Evolutionary conservation across 2,888 invertebrate species (phyloP).

Genomic region (Ganaspis brasiliensis): DNA sequence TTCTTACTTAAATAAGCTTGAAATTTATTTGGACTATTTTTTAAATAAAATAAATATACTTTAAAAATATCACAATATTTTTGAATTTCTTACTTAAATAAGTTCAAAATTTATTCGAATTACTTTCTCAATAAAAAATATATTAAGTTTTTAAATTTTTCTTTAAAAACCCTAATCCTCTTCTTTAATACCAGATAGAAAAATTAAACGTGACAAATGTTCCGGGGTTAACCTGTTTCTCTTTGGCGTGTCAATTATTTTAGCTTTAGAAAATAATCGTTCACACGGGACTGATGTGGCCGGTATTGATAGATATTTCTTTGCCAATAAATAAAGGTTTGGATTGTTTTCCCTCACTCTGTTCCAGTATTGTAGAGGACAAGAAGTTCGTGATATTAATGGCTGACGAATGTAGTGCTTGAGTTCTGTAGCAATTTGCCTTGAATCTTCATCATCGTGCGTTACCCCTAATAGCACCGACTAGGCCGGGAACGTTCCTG

Average conservation of each 20-base stretch:
- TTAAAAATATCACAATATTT: no score
- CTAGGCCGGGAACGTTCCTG: no score
- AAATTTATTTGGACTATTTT: no score
- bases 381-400: neutral
- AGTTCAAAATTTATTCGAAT: no score
- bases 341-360: neutral
- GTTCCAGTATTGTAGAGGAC: constrained; percentile 37
- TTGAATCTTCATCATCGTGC: no score
- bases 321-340: constrained; percentile 6
- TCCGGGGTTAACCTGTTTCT: constrained; percentile 1
- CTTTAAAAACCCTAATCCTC: constrained; percentile 17
- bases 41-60: no score
- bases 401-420: neutral
- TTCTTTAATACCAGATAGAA: neutral
- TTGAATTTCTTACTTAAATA: no score
- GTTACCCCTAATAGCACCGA: no score
- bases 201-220: neutral
- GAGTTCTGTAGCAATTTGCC: no score
- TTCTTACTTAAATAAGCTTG: no score
- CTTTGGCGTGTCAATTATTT: neutral
- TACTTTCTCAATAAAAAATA: no score
- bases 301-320: constrained; percentile 37
- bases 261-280: constrained; percentile 21
- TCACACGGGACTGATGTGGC: constrained; percentile 40
- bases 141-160: no score